Evolutionary conservation across 2,113 vertebrate genomes (phyloP).

Genomic region (Herpetotheres cachinnans): DNA sequence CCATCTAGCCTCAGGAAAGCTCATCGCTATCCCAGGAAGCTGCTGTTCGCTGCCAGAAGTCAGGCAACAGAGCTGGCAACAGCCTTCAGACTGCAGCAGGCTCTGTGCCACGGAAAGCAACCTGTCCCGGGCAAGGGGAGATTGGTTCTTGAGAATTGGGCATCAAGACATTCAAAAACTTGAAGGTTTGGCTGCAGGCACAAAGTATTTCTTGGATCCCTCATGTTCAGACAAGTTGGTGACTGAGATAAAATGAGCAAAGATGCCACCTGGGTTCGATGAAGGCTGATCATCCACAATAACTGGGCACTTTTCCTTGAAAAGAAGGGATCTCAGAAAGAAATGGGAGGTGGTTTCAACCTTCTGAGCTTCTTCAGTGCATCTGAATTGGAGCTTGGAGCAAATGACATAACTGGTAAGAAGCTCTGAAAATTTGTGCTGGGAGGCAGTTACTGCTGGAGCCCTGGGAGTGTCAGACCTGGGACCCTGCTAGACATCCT

Average conservation of each 20-base stretch:
- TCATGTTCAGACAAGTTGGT: background rate
- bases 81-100: background rate
- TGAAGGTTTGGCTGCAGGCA: background rate
- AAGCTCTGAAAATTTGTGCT: background rate
- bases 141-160: background rate
- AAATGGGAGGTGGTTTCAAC: background rate
- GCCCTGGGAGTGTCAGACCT: background rate
- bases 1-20: background rate
- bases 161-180: background rate
- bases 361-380: background rate
- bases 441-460: background rate
- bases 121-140: background rate
- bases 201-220: background rate
- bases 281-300: accelerated
- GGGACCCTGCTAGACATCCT: background rate
- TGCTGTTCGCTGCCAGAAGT: background rate
- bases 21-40: background rate
- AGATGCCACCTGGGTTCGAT: background rate
- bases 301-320: background rate
- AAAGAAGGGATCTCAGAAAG: background rate
- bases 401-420: accelerated
- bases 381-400: background rate
- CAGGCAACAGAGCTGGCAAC: background rate
- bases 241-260: background rate
- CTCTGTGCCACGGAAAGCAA: background rate